These are phyloP conservation scores for Lynx canadensis DNA, from an alignment of 2,113 vertebrate species.

Conservation along the genomic window DNA sequence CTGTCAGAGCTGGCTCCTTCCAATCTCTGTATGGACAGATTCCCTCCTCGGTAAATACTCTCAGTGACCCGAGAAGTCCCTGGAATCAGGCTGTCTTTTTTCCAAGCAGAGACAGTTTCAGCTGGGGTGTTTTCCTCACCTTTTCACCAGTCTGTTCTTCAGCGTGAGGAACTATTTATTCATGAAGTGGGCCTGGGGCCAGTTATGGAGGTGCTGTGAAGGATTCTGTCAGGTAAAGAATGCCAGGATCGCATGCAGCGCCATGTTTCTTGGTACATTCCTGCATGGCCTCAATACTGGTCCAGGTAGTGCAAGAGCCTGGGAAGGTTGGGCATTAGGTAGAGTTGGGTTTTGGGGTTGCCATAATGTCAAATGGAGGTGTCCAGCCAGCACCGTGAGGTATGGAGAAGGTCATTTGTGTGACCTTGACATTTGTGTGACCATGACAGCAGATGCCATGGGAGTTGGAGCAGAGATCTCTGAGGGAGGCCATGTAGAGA, in stretches of 20 bases:
- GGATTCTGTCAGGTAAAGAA: background rate
- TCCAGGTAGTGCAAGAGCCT: background rate
- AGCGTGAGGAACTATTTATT: background rate
- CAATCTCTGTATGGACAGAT: conserved; percentile 70
- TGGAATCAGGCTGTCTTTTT: conserved; percentile 49
- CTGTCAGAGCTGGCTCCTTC: conserved; percentile 77
- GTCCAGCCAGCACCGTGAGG: background rate
- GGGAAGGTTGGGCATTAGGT: background rate
- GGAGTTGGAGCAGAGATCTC: background rate
- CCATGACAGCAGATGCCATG: background rate
- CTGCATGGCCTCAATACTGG: background rate
- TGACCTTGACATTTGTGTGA: too few relatives aligned
- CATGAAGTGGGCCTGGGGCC: background rate
- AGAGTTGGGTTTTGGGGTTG: background rate
- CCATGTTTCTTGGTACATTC: background rate
- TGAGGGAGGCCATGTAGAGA: background rate
- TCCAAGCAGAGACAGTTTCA: conserved; percentile 26
- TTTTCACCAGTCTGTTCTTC: background rate
- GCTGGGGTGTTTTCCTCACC: background rate
- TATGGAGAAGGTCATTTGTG: background rate
- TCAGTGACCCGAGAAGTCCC: conserved; percentile 70
- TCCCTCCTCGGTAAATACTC: conserved; percentile 68
- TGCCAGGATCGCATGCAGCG: fast-evolving
- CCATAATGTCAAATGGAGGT: too few relatives aligned
- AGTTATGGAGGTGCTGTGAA: background rate